Evolutionary conservation across 2,888 invertebrate genomes (phyloP).

Genomic region (Yponomeuta cagnagella): DNA sequence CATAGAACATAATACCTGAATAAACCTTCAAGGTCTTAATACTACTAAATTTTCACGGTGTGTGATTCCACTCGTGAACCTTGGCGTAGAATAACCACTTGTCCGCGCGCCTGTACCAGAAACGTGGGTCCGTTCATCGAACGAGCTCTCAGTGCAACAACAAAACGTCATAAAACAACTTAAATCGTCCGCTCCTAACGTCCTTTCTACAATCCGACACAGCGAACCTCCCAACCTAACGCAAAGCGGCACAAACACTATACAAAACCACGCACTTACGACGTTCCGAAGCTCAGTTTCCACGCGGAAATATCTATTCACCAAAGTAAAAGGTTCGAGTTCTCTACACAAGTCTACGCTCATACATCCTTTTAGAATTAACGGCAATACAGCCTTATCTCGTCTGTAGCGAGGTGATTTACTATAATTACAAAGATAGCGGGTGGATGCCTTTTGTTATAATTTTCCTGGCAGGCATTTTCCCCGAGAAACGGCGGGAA

Average conservation of each 20-base stretch:
- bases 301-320: conserved; percentile 35
- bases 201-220: conserved; percentile 24
- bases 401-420: conserved; percentile 74
- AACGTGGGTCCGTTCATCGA: conserved; percentile 66
- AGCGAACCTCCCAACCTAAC: neutral
- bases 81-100: conserved; percentile 30
- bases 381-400: conserved; percentile 64
- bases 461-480: conserved; percentile 73
- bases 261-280: neutral
- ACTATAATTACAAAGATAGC: conserved; percentile 77
- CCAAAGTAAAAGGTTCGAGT: conserved; percentile 51
- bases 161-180: conserved; percentile 47
- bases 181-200: conserved; percentile 32
- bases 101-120: conserved; percentile 55
- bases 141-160: conserved; percentile 42
- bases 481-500: conserved; percentile 68
- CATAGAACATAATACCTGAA: too few relatives aligned
- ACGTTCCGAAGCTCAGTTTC: conserved; percentile 30
- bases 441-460: conserved; percentile 74
- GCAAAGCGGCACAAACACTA: neutral
- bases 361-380: conserved; percentile 52
- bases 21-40: too few relatives aligned
- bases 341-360: conserved; percentile 33
- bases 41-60: too few relatives aligned
- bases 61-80: too few relatives aligned